phyloP scores from a whole-genome alignment of 2,888 invertebrate species.

The Cataglyphis altisquamis region DNA sequence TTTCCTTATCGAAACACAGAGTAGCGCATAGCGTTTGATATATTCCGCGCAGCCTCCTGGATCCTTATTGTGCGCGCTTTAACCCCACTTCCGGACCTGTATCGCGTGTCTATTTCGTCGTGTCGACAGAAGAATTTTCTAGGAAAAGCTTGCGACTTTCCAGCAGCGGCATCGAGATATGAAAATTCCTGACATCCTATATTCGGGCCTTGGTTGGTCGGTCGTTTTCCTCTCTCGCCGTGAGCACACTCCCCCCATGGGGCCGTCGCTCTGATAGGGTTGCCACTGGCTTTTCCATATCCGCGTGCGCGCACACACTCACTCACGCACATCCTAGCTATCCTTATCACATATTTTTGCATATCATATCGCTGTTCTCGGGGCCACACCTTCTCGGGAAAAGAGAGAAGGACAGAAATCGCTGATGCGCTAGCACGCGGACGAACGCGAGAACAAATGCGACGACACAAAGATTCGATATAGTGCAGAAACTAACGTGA shows the following conservation, averaged over 20 bases:
- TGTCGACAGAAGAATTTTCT: constrained; percentile 71
- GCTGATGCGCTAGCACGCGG: constrained; percentile 46
- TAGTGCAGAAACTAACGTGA: background rate
- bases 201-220: constrained; percentile 75
- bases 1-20: constrained; percentile 18
- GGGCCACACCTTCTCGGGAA: constrained; percentile 71
- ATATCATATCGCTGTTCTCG: constrained; percentile 79
- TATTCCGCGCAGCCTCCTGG: constrained; percentile 52
- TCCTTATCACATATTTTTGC: constrained; percentile 83
- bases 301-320: constrained; percentile 68
- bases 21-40: constrained; percentile 21
- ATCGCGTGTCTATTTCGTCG: constrained; percentile 61
- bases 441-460: constrained; percentile 19
- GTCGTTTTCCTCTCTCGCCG: constrained; percentile 69
- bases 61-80: constrained; percentile 37
- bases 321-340: constrained; percentile 72
- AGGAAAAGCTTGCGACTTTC: constrained; percentile 74
- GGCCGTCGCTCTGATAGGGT: constrained; percentile 80
- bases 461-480: constrained; percentile 59
- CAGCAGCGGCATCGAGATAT: constrained; percentile 80
- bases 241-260: constrained; percentile 75
- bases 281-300: constrained; percentile 79
- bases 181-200: constrained; percentile 82
- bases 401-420: constrained; percentile 38
- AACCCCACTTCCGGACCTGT: constrained; percentile 55